Evolutionary conservation across 2,113 vertebrate genomes (phyloP).

Genomic region (Menura novaehollandiae): DNA sequence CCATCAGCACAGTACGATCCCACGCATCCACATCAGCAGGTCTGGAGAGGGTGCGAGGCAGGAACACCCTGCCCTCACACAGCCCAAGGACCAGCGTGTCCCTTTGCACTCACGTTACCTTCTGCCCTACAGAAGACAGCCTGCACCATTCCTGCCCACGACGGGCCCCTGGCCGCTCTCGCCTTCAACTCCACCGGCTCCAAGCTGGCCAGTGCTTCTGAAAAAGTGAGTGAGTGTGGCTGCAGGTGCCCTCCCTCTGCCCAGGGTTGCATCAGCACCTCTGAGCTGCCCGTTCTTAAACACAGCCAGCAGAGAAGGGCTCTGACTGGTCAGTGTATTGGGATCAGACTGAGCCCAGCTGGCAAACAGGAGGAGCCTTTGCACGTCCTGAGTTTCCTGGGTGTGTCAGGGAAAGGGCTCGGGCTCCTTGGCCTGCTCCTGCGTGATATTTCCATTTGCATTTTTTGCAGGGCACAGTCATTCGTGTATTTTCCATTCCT

Average conservation of each 20-base stretch:
- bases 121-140: slow-evolving; percentile 77
- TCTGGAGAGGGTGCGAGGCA: neutral
- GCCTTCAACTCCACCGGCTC: slow-evolving; percentile 84
- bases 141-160: slow-evolving; percentile 87
- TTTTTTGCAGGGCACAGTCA: slow-evolving; percentile 88
- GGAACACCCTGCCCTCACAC: neutral
- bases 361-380: neutral
- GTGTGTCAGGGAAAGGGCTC: neutral
- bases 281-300: neutral
- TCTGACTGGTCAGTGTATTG: accelerated
- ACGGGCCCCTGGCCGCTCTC: slow-evolving; percentile 88
- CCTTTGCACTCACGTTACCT: neutral
- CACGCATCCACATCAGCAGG: accelerated
- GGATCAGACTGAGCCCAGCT: neutral
- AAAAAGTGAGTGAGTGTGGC: slow-evolving; percentile 76
- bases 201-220: slow-evolving; percentile 89
- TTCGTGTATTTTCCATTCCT: slow-evolving; percentile 90
- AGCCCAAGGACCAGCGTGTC: neutral
- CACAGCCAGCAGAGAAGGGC: neutral
- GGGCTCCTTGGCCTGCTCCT: neutral
- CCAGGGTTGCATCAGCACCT: neutral
- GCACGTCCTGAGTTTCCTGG: neutral
- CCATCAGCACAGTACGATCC: accelerated
- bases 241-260: neutral
- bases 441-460: neutral